These are phyloP conservation scores for Tethya wilhelma DNA, from an alignment of 37 sponge, comb jelly and placozoan genomes.

Conservation along the genomic window DNA sequence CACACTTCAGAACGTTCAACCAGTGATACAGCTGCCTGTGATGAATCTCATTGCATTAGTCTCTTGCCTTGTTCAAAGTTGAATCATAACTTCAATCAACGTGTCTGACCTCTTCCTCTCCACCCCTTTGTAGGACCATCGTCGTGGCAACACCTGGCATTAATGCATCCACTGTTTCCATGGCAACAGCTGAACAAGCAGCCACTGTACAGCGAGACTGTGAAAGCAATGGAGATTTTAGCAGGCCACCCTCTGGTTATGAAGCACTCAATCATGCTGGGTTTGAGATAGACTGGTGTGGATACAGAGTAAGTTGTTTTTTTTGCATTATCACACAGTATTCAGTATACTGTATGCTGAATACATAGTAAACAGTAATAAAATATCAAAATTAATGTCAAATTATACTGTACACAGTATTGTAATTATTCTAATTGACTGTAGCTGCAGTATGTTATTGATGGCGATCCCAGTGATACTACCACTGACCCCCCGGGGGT, in stretches of 20 bases:
- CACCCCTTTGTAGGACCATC: slow-evolving; percentile 3
- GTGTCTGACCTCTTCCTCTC: neutral
- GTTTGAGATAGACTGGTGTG: slow-evolving; percentile 26
- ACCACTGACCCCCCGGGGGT: no score
- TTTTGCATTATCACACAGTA: no score
- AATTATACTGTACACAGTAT: no score
- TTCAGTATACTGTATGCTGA: neutral
- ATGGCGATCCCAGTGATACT: no score
- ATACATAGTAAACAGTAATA: no score
- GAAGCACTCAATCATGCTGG: neutral
- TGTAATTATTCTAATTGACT: no score
- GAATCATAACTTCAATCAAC: neutral
- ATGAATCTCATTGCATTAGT: no score
- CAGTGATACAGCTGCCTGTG: no score
- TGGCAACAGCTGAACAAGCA: neutral
- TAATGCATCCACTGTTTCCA: neutral
- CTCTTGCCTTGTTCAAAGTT: no score
- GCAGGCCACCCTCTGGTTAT: neutral
- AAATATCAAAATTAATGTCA: no score
- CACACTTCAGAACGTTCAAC: no score
- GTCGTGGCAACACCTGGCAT: slow-evolving; percentile 1
- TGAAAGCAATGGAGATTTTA: neutral
- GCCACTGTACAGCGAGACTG: slow-evolving; percentile 5
- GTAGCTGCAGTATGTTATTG: no score
- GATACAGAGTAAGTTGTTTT: neutral